Conservation (phyloP, 2,113 vertebrate genomes). For the Ranitomeya imitator region DNA sequence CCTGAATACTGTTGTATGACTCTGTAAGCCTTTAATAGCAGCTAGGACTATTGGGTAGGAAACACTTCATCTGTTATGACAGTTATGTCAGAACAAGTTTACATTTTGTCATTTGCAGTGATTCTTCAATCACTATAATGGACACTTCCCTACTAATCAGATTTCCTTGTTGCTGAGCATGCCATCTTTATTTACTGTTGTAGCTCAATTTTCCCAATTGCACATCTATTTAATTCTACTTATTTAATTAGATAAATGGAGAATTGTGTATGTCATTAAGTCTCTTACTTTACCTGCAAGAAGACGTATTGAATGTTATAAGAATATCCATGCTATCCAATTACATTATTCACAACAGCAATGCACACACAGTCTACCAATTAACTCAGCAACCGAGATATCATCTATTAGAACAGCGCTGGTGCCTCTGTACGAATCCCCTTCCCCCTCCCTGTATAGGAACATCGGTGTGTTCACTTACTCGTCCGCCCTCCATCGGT, state of each 20-base stretch:
- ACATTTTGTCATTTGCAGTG: slow-evolving; percentile 2
- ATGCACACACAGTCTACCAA: neutral
- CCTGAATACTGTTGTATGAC: slow-evolving; percentile 9
- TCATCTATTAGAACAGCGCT: too few relatives aligned
- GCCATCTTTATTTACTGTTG: neutral
- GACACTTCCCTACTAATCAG: neutral
- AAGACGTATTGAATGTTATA: neutral
- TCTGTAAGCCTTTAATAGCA: slow-evolving; percentile 7
- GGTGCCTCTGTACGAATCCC: too few relatives aligned
- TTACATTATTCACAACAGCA: neutral
- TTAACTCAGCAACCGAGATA: neutral
- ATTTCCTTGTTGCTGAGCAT: neutral
- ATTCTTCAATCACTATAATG: slow-evolving; percentile 23
- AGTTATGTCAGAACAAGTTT: slow-evolving; percentile 30
- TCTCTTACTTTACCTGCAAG: neutral
- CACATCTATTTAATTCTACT: neutral
- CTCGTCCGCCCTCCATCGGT: too few relatives aligned
- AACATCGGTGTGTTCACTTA: too few relatives aligned
- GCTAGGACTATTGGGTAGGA: slow-evolving; percentile 13
- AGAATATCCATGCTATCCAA: neutral
- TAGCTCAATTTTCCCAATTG: neutral
- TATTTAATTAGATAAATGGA: neutral
- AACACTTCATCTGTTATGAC: slow-evolving; percentile 36
- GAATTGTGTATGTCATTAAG: neutral
- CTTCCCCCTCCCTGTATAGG: too few relatives aligned